Percentiles rank a stretch among this genome's conserved stretches.
Conservation (phyloP, 2,113 vertebrate species). For the Sceloporus tristichus region DNA sequence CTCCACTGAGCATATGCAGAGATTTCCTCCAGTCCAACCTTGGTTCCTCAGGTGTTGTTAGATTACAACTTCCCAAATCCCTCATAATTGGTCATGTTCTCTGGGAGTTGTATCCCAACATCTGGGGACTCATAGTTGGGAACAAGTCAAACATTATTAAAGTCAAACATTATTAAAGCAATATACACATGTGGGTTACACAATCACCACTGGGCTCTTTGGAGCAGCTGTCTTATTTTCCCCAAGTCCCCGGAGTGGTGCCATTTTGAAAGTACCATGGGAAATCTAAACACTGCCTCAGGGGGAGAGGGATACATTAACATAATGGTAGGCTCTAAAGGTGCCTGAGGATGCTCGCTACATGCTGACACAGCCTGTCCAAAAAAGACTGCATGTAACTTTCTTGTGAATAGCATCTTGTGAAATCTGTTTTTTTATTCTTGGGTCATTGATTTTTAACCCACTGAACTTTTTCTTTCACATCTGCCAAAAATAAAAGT, state of each 20-base stretch:
- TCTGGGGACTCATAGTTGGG: neutral
- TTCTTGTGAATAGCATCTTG: neutral
- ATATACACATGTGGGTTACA: no score
- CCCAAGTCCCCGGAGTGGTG: neutral
- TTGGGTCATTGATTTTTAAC: neutral
- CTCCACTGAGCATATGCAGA: no score
- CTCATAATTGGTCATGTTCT: neutral
- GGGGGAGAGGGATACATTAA: neutral
- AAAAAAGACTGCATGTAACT: neutral
- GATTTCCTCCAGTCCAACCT: no score
- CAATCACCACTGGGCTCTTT: no score
- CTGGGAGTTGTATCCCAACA: neutral
- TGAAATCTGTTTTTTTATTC: neutral
- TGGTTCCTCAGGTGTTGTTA: neutral
- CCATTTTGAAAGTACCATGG: neutral
- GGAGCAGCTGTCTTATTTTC: neutral
- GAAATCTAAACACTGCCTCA: neutral
- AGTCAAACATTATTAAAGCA: no score
- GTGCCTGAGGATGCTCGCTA: neutral
- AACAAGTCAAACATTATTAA: no score
- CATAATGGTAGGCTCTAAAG: neutral
- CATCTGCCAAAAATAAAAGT: conserved; percentile 53
- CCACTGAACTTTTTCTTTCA: neutral
- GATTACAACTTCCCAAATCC: neutral
- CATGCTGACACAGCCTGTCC: neutral